phyloP scores from a whole-genome alignment of 2,113 vertebrate species.

The Dolichotis patagonum region DNA sequence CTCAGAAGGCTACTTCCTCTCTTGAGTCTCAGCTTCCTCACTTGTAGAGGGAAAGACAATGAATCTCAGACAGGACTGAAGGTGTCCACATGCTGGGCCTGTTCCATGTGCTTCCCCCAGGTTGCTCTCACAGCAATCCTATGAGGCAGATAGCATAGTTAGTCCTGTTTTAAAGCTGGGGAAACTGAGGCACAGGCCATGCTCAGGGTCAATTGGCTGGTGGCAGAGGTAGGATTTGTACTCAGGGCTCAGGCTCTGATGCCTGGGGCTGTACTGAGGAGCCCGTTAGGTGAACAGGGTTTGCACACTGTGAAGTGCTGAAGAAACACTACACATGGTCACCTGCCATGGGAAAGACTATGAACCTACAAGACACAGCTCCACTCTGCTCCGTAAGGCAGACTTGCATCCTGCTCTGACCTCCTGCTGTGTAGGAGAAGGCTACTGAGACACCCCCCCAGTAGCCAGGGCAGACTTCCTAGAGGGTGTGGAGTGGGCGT shows the following conservation, averaged over 20 bases:
- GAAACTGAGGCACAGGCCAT: neutral
- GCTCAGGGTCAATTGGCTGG: neutral
- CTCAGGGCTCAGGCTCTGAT: neutral
- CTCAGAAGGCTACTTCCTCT: neutral
- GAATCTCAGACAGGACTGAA: neutral
- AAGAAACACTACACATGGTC: neutral
- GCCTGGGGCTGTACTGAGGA: neutral
- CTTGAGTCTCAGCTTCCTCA: neutral
- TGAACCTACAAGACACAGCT: neutral
- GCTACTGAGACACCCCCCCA: neutral
- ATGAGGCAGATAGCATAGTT: neutral
- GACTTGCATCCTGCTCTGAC: neutral
- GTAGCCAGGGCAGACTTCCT: neutral
- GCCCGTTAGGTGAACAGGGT: neutral
- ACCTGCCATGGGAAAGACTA: neutral
- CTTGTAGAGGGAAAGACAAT: neutral
- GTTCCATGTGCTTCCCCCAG: accelerated
- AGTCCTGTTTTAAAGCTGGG: neutral
- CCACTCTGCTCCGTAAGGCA: no score
- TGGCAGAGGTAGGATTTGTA: neutral
- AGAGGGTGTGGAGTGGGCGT: neutral
- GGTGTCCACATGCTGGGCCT: no score
- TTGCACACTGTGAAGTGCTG: no score
- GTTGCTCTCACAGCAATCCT: neutral
- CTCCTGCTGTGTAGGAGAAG: neutral